Evolutionary conservation across 2,113 vertebrate species (phyloP).

Genomic region (Ceratotherium simum): DNA sequence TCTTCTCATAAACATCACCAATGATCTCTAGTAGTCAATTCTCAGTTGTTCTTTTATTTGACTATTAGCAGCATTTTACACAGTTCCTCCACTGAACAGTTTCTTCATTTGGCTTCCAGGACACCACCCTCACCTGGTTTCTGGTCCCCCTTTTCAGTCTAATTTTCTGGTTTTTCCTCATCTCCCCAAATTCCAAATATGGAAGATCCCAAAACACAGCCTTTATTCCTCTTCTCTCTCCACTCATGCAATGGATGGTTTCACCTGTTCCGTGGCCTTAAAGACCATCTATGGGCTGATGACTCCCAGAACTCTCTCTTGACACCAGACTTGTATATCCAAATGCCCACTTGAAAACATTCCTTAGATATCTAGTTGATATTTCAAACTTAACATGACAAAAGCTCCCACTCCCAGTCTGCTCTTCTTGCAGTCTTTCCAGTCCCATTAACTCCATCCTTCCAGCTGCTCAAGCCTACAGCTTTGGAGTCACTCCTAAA

Average conservation of each 20-base stretch:
- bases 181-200: neutral
- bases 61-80: neutral
- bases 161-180: conserved; percentile 9
- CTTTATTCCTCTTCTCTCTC: neutral
- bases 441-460: neutral
- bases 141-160: neutral
- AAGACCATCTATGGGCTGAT: neutral
- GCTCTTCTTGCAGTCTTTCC: conserved; percentile 18
- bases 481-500: neutral
- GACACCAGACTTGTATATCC: neutral
- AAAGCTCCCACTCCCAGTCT: neutral
- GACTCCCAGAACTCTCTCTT: conserved; percentile 9
- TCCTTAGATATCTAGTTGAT: neutral
- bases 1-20: neutral
- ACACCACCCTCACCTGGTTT: neutral
- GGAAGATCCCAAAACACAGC: neutral
- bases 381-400: conserved; percentile 9
- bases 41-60: neutral
- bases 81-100: neutral
- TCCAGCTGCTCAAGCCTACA: neutral
- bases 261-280: neutral
- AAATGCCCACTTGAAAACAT: neutral
- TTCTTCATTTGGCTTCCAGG: neutral
- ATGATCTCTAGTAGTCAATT: neutral
- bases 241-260: neutral